Evolutionary conservation across 2,888 invertebrate genomes (phyloP).

Genomic region (Microplitis manilae): DNA sequence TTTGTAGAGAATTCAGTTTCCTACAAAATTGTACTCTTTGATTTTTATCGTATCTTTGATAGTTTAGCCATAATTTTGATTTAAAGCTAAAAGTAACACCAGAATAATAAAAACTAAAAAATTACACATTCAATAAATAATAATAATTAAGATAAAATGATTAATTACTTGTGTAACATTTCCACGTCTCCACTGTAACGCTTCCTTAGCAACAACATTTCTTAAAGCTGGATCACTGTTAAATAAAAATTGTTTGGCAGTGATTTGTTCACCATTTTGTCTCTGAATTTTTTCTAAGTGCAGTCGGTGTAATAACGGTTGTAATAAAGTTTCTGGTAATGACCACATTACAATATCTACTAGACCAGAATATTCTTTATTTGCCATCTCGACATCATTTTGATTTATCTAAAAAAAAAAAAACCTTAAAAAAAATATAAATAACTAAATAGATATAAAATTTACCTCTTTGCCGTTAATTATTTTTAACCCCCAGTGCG

Average conservation of each 20-base stretch:
- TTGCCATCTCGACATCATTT: conserved; percentile 80
- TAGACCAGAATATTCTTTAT: conserved; percentile 81
- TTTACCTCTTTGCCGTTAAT: conserved; percentile 77
- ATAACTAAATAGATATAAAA: not conserved
- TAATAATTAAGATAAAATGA: not conserved
- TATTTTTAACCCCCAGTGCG: conserved; percentile 89
- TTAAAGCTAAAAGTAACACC: too few species aligned
- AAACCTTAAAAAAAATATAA: not conserved
- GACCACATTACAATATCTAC: conserved; percentile 87
- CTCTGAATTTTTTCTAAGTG: conserved; percentile 77
- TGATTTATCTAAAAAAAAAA: conserved; percentile 77
- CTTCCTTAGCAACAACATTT: conserved; percentile 89
- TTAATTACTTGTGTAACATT: conserved; percentile 72
- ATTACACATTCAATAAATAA: not conserved
- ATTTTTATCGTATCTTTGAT: too few species aligned
- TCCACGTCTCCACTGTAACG: conserved; percentile 84
- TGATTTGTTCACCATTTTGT: conserved; percentile 65
- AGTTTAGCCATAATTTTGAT: too few species aligned
- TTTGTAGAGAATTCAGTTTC: too few species aligned
- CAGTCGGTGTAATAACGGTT: conserved; percentile 82
- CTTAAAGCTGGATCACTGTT: conserved; percentile 81
- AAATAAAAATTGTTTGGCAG: conserved; percentile 70
- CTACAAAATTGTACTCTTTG: too few species aligned
- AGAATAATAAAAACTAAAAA: too few species aligned
- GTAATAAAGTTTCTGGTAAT: conserved; percentile 83